phyloP scores from a whole-genome alignment of 2,888 invertebrate genomes.

The Thera britannica region DNA sequence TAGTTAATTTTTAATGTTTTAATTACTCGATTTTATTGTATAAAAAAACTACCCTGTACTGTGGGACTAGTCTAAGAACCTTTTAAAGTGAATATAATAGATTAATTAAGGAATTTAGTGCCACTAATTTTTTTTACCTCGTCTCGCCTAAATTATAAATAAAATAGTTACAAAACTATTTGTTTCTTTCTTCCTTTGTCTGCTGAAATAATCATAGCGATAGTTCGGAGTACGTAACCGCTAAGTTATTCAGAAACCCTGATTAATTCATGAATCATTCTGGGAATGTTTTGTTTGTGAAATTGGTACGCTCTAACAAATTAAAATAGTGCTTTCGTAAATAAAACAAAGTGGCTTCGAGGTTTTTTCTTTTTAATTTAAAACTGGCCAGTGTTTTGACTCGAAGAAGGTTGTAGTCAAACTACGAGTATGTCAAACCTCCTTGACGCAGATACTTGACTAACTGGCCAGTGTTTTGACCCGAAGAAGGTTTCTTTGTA shows the following conservation, averaged over 20 bases:
- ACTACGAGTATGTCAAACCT: neutral
- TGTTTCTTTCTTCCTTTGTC: neutral
- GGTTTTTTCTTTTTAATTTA: neutral
- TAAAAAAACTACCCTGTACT: no score
- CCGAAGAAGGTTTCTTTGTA: no score
- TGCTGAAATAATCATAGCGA: neutral
- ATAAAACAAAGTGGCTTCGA: neutral
- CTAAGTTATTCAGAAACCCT: constrained; percentile 3
- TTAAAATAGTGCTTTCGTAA: neutral
- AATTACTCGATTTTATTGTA: no score
- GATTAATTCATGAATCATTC: constrained; percentile 4
- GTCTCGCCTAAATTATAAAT: no score
- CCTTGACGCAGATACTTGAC: neutral
- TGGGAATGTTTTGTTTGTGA: constrained; percentile 1
- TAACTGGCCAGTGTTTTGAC: no score
- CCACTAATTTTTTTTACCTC: no score
- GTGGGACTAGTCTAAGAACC: no score
- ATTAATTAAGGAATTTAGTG: no score
- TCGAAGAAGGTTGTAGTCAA: neutral
- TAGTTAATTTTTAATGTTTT: no score
- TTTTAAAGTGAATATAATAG: no score
- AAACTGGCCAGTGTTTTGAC: neutral
- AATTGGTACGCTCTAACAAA: neutral
- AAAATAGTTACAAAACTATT: no score
- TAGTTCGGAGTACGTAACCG: neutral